Conservation (phyloP, 30 jellyfish, hydroid and myxozoan genomes). For the Mastigias papua region DNA sequence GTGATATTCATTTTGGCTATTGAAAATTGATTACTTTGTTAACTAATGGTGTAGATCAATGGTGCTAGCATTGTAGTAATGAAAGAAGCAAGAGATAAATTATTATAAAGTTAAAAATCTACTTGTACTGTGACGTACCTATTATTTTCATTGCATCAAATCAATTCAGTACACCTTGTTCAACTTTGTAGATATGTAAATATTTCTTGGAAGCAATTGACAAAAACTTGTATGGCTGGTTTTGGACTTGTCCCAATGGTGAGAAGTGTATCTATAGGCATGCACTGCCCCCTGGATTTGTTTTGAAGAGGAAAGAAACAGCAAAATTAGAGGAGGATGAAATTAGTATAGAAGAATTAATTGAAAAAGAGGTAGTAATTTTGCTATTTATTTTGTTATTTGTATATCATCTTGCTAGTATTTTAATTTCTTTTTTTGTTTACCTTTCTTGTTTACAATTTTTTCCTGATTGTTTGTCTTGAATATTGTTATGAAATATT, state of each 20-base stretch:
- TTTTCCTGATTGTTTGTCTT: too few relatives aligned
- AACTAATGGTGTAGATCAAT: too few relatives aligned
- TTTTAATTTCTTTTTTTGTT: neutral
- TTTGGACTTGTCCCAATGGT: slow-evolving; percentile 99
- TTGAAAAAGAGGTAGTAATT: slow-evolving; percentile 87
- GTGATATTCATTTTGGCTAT: too few relatives aligned
- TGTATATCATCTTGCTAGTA: neutral
- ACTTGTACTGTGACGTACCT: too few relatives aligned
- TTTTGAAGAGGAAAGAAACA: slow-evolving; percentile 84
- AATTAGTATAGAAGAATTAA: slow-evolving; percentile 87
- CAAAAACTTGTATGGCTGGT: slow-evolving; percentile 97
- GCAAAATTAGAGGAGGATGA: slow-evolving; percentile 72
- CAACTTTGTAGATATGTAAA: slow-evolving; percentile 92
- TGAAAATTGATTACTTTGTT: too few relatives aligned
- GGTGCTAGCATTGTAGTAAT: too few relatives aligned
- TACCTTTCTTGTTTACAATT: too few relatives aligned
- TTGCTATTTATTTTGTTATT: neutral
- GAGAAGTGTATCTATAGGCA: slow-evolving; percentile 95
- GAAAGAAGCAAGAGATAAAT: too few relatives aligned
- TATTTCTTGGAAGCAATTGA: slow-evolving; percentile 98
- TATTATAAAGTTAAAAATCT: too few relatives aligned
- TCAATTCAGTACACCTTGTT: too few relatives aligned
- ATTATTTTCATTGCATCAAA: too few relatives aligned
- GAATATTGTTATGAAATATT: too few relatives aligned
- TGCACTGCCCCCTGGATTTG: slow-evolving; percentile 99